Conservation (phyloP, 2,113 vertebrate genomes). For the Rhabdomys dilectus region DNA sequence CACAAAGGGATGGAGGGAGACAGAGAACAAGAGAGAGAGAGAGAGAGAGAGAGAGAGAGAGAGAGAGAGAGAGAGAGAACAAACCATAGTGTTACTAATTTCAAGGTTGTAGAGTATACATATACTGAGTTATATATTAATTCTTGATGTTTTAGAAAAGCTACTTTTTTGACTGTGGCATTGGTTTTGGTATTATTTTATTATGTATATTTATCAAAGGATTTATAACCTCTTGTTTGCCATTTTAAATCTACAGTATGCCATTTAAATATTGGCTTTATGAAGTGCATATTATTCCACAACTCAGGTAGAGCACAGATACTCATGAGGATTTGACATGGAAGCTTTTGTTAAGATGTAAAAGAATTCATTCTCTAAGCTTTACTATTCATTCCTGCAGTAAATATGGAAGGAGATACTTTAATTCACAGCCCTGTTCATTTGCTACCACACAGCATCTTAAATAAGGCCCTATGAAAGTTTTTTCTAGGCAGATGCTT, state of each 20-base stretch:
- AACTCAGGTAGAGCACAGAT: neutral
- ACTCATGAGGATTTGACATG: neutral
- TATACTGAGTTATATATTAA: neutral
- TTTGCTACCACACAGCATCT: slow-evolving; percentile 59
- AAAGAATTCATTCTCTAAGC: slow-evolving; percentile 8
- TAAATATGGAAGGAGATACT: slow-evolving; percentile 46
- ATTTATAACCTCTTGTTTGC: neutral
- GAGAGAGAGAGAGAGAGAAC: neutral
- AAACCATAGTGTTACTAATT: neutral
- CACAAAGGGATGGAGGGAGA: neutral
- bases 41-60: neutral
- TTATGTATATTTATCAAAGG: neutral
- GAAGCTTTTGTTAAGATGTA: slow-evolving; percentile 36
- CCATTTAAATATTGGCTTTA: neutral
- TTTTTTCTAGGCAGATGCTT: slow-evolving; percentile 57
- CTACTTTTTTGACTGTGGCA: neutral
- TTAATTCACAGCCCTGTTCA: slow-evolving; percentile 61
- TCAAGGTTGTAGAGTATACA: neutral
- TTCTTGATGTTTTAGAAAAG: neutral
- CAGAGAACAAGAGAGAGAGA: neutral
- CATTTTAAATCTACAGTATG: neutral
- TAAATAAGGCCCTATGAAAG: slow-evolving; percentile 43
- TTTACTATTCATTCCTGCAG: neutral
- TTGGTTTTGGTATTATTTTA: neutral
- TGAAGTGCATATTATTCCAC: neutral